These are phyloP conservation scores for Plutomurus gul DNA, from an alignment of 1,140 invertebrate genomes.

Conservation along the genomic window DNA sequence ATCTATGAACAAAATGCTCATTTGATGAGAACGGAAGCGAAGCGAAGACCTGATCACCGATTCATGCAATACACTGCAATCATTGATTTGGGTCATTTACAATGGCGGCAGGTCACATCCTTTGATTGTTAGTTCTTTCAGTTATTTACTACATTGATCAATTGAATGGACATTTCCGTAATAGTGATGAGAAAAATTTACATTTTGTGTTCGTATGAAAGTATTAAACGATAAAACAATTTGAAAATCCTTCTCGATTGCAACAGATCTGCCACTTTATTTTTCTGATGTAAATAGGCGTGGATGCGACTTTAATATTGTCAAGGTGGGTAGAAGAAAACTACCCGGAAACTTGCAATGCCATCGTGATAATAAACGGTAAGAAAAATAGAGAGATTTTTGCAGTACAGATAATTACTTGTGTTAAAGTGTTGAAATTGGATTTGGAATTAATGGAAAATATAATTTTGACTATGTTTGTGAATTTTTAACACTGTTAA, in stretches of 20 bases:
- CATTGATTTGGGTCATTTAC: not conserved
- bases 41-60: not conserved
- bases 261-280: too few species aligned
- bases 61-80: not conserved
- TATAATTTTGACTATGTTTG: not conserved
- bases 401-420: not conserved
- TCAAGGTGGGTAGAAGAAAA: not conserved
- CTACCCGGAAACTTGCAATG: not conserved
- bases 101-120: constrained; percentile 11
- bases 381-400: not conserved
- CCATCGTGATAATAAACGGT: not conserved
- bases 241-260: too few species aligned
- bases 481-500: not conserved
- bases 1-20: not conserved
- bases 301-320: not conserved
- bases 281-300: not conserved
- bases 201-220: too few species aligned
- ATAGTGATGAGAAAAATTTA: too few species aligned
- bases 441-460: too few species aligned
- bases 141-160: not conserved
- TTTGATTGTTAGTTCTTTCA: not conserved
- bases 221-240: too few species aligned
- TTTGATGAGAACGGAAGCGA: not conserved
- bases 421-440: too few species aligned
- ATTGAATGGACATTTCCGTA: too few species aligned